Evolutionary conservation across 2,888 invertebrate genomes (phyloP), one percentile per base, ranked within the genome.

Genomic region (Pyrgus malvae): DNA sequence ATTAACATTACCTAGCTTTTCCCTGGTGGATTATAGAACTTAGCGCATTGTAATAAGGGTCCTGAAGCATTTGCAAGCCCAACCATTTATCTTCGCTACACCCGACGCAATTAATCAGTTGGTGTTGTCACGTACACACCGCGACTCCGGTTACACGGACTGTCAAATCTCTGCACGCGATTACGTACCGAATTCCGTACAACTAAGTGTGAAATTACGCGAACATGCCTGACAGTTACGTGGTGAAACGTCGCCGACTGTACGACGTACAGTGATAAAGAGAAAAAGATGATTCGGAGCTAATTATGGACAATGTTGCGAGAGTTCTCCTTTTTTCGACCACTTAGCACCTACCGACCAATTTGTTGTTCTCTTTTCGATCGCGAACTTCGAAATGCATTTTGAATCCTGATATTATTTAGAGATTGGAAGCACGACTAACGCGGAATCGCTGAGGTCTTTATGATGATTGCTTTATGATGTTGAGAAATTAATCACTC

Each of bases 101-200:
- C 79, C 75, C 72, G 76, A 73, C 74, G 86, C 84, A 85, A 88
- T 88, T 87, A 87, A 87, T 88, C 87, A 88, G 85, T 74, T 65
- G 75, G 74, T 79, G 83, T 82, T 87, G 87, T 87, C 87, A 85
- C 80, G 80, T 67, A 67, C 65, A 67, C 59, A 64, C 67, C 60
- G 56, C 63, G 63, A 60, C 66, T 64, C 64, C 55, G 58, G 64
- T 65, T 64, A 64, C 62, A 65, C 67, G 60, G 61, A 54, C 54
- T 61, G 58, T 62, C 61, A 63, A 60, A 63, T 60, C 57, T 50
- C 38, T 29, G 44, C 58, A 60, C 41, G 57, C 62, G 61, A 68
- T 65, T 64, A 57, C 65, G 59, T 55, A 50, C 63, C 62, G 54
- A 64, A 64, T 60, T 46, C 29, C 56, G 42, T 14, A 11, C 41